Percentiles rank a stretch among this genome's conserved stretches.
Evolutionary conservation across 2,888 invertebrate species (phyloP).

Genomic region (Phytoseiulus persimilis): DNA sequence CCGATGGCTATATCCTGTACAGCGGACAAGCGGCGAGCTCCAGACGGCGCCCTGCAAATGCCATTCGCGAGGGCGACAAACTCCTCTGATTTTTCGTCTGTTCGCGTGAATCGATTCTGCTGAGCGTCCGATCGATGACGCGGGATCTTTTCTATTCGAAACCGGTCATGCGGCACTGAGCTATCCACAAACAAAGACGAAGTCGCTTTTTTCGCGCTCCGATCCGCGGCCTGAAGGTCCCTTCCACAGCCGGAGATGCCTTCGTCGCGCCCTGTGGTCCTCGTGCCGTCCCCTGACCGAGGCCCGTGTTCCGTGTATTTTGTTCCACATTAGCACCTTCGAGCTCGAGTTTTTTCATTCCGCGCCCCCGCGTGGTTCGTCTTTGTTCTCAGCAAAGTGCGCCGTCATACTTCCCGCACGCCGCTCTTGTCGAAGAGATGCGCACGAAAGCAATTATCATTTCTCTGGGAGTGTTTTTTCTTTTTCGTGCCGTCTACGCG

Average conservation of each 20-base stretch:
- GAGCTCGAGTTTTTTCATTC: too few species aligned
- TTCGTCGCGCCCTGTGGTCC: too few species aligned
- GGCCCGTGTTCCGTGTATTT: too few species aligned
- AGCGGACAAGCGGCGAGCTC: neutral
- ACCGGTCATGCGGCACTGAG: neutral
- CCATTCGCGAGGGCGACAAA: neutral
- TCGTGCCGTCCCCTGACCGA: too few species aligned
- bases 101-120: neutral
- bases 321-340: too few species aligned
- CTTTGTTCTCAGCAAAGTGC: too few species aligned
- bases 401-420: too few species aligned
- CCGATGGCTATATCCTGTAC: neutral
- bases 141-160: neutral
- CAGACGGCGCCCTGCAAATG: neutral
- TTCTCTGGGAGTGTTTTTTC: neutral
- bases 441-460: neutral
- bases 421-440: too few species aligned
- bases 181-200: neutral
- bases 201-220: neutral
- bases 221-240: neutral
- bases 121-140: neutral
- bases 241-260: too few species aligned
- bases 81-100: neutral
- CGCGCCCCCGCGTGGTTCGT: too few species aligned
- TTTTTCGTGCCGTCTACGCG: neutral